Conservation (phyloP, 2,113 vertebrate genomes). For the Oplegnathus fasciatus region DNA sequence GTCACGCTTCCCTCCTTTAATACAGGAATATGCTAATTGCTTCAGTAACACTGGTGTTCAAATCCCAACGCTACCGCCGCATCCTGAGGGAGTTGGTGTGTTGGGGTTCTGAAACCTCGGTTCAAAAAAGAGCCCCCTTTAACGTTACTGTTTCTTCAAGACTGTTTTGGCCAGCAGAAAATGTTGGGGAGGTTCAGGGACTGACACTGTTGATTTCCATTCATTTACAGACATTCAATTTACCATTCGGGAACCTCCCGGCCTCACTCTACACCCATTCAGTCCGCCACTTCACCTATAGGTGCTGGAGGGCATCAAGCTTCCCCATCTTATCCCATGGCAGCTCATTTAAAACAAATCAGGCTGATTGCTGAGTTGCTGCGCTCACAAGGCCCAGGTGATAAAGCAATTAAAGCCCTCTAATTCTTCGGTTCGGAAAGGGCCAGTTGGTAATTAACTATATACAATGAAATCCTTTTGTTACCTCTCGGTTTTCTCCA, state of each 20-base stretch:
- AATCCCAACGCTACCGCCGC: constrained; percentile 79
- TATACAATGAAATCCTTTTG: constrained; percentile 97
- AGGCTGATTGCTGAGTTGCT: constrained; percentile 91
- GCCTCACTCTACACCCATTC: constrained; percentile 63
- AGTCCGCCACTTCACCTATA: constrained; percentile 76
- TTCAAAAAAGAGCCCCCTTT: constrained; percentile 42
- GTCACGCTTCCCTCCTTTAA: constrained; percentile 85
- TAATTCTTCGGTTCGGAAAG: constrained; percentile 94
- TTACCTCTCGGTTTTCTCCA: constrained; percentile 82
- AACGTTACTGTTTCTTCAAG: constrained; percentile 34
- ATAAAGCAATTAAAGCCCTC: constrained; percentile 99
- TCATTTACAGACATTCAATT: constrained; percentile 67
- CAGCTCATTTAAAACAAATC: constrained; percentile 99
- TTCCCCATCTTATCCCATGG: constrained; percentile 91
- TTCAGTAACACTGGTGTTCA: constrained; percentile 84
- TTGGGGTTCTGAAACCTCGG: constrained; percentile 59
- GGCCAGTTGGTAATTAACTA: constrained; percentile 97
- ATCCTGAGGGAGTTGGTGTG: constrained; percentile 74
- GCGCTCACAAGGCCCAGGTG: constrained; percentile 95
- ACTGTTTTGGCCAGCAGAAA: constrained; percentile 49
- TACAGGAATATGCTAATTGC: constrained; percentile 90
- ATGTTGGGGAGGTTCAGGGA: constrained; percentile 19
- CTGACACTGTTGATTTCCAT: constrained; percentile 65
- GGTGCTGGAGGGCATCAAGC: constrained; percentile 86
- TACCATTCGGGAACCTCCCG: constrained; percentile 32